Conservation (phyloP, 2,113 vertebrate genomes). For the Mus musculus region DNA sequence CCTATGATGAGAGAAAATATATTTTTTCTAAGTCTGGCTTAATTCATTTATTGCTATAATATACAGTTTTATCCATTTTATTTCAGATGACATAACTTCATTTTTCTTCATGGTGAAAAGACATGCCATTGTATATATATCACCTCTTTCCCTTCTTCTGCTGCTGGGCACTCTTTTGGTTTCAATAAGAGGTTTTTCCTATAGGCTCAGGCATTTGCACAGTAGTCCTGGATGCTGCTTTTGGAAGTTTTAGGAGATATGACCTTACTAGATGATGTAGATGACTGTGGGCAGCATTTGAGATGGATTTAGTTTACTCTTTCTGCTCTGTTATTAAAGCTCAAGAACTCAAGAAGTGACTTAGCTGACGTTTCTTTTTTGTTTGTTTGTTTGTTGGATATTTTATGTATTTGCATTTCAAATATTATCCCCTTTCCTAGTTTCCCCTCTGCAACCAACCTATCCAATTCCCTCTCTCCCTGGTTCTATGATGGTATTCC, state of each 20-base stretch:
- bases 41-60: not conserved
- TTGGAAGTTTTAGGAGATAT: not conserved
- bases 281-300: not conserved
- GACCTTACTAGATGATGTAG: not conserved
- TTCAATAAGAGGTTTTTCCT: not conserved
- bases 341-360: not conserved
- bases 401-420: too few relatives aligned
- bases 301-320: not conserved
- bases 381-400: too few relatives aligned
- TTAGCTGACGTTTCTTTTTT: too few relatives aligned
- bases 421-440: too few relatives aligned
- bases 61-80: not conserved
- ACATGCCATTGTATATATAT: too few relatives aligned
- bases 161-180: too few relatives aligned
- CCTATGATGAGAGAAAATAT: not conserved
- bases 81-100: not conserved
- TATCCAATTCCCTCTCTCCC: too few relatives aligned
- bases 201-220: not conserved
- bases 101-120: not conserved
- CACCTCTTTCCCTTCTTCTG: not conserved
- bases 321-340: not conserved
- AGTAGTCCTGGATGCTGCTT: not conserved
- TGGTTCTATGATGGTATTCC: too few relatives aligned
- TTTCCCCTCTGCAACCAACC: too few relatives aligned
- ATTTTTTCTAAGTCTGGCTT: not conserved